A percentile compares a stretch with the other conserved stretches of the same genome.
Conservation (phyloP, 2,113 vertebrate genomes). For the Beaufortia kweichowensis region DNA sequence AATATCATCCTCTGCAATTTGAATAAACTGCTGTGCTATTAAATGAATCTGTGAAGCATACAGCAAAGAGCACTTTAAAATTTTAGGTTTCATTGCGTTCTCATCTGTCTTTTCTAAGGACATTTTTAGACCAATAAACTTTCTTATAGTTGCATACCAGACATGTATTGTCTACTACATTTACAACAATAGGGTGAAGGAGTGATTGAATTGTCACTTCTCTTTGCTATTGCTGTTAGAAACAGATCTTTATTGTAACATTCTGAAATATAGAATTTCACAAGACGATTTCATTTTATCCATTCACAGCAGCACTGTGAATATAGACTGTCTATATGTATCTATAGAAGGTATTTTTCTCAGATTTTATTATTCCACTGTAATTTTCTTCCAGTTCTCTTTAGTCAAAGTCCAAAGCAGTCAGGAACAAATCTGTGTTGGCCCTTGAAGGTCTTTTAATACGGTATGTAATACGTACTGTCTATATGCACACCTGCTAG, state of each 20-base stretch:
- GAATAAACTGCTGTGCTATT: conserved; percentile 22
- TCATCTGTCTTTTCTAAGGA: not conserved
- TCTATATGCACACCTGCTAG: conserved; percentile 56
- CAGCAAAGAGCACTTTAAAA: not conserved
- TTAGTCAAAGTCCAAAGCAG: not conserved
- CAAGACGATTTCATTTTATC: not conserved
- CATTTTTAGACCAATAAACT: conserved; percentile 17
- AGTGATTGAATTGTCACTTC: conserved; percentile 46
- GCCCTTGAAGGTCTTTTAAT: conserved; percentile 5
- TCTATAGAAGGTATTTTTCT: not conserved
- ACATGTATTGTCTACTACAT: conserved; percentile 32
- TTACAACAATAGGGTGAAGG: not conserved
- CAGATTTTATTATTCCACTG: not conserved
- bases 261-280: conserved; percentile 2
- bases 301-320: not conserved
- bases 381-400: not conserved
- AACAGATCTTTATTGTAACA: conserved; percentile 33
- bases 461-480: conserved; percentile 24
- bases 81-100: not conserved
- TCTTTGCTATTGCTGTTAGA: conserved; percentile 34
- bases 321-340: not conserved
- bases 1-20: not conserved
- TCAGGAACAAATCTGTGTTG: conserved; percentile 7
- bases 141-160: conserved; percentile 27
- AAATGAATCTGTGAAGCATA: conserved; percentile 9